phyloP scores from a whole-genome alignment of 2,797 vertebrate species.

The Benthosema pterotum region DNA sequence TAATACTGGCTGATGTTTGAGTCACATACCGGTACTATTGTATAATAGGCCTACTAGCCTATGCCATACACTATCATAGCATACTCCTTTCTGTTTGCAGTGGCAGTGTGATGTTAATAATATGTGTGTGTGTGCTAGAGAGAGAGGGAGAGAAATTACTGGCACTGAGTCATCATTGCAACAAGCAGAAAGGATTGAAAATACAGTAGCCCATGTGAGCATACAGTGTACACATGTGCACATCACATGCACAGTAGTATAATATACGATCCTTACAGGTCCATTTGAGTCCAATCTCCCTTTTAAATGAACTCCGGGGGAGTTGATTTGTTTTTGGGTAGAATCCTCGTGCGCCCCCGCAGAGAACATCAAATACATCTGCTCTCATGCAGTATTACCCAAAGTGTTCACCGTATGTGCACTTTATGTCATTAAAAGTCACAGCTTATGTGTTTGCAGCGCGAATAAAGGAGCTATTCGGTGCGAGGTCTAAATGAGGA shows the following conservation, averaged over 20 bases:
- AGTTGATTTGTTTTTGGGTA: neutral
- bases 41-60: too few species aligned
- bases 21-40: neutral
- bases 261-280: too few species aligned
- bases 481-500: slow-evolving; percentile 10
- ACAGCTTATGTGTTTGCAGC: neutral
- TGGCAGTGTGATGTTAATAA: too few species aligned
- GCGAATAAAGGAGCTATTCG: neutral
- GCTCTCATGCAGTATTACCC: neutral
- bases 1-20: slow-evolving; percentile 13
- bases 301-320: neutral
- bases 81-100: too few species aligned
- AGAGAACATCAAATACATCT: neutral
- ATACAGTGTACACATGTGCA: too few species aligned
- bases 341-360: neutral
- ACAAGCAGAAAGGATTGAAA: too few species aligned
- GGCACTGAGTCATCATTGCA: neutral
- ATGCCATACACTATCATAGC: too few species aligned
- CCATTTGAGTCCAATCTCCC: too few species aligned
- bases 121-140: too few species aligned
- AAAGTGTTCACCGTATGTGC: slow-evolving; percentile 2
- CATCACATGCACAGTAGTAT: too few species aligned
- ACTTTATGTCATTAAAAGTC: neutral
- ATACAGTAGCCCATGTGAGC: too few species aligned
- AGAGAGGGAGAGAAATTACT: neutral